phyloP scores from a whole-genome alignment of 2,797 vertebrate genomes.

The Cyprinodon diabolis region DNA sequence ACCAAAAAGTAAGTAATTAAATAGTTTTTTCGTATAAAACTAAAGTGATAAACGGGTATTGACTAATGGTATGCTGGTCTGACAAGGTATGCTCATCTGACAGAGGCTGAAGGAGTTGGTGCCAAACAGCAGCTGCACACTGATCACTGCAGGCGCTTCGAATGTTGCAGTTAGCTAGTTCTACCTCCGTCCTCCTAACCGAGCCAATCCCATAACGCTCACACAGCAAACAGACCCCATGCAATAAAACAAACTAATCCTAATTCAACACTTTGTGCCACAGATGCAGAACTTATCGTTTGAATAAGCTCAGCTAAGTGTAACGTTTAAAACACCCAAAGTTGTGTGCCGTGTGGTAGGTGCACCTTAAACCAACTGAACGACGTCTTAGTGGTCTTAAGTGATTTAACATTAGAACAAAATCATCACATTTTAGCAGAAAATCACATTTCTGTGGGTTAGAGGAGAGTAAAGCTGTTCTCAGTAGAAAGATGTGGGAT shows the following conservation, averaged over 20 bases:
- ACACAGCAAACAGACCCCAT: slow-evolving; percentile 45
- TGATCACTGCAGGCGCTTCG: slow-evolving; percentile 33
- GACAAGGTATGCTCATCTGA: too few species aligned
- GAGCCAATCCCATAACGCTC: slow-evolving; percentile 14
- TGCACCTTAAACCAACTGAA: slow-evolving; percentile 48
- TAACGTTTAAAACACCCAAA: slow-evolving; percentile 45
- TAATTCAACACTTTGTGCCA: slow-evolving; percentile 39
- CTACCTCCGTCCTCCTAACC: slow-evolving; percentile 38
- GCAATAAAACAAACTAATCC: slow-evolving; percentile 44
- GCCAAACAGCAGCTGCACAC: slow-evolving; percentile 30
- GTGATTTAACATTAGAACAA: slow-evolving; percentile 32
- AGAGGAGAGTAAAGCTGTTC: not conserved
- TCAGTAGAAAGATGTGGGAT: slow-evolving; percentile 4
- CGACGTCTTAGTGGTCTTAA: slow-evolving; percentile 29
- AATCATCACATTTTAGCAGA: slow-evolving; percentile 10
- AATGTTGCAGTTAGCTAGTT: slow-evolving; percentile 51
- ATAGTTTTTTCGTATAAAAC: too few species aligned
- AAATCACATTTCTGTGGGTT: not conserved
- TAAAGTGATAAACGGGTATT: too few species aligned
- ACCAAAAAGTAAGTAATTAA: too few species aligned
- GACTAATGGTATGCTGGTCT: too few species aligned
- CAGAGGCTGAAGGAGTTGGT: slow-evolving; percentile 39
- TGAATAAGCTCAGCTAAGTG: slow-evolving; percentile 23
- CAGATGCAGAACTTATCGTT: slow-evolving; percentile 57
- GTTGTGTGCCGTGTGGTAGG: slow-evolving; percentile 39